These are phyloP conservation scores for Gallinago media DNA, from an alignment of 2,113 vertebrate species.

Conservation along the genomic window DNA sequence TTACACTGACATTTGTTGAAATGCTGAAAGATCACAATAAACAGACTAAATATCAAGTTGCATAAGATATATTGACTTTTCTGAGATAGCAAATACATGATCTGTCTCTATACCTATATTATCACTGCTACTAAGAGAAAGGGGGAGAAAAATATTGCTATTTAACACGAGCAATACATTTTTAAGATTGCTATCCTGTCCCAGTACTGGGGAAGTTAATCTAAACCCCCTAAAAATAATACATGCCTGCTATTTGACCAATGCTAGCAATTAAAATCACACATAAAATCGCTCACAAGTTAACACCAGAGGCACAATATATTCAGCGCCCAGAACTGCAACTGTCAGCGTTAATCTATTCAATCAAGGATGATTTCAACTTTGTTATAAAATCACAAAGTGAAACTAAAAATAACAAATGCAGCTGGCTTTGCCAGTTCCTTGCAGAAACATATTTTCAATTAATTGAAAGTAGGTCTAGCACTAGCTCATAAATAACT, in stretches of 20 bases:
- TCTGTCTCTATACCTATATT: background rate
- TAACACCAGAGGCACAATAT: background rate
- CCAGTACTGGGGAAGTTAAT: background rate
- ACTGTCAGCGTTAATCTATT: background rate
- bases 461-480: background rate
- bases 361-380: background rate
- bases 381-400: background rate
- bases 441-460: slow-evolving; percentile 9
- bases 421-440: background rate
- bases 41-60: slow-evolving; percentile 10
- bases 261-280: background rate
- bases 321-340: background rate
- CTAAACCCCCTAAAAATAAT: background rate
- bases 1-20: slow-evolving; percentile 9
- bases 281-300: background rate
- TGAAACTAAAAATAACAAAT: background rate
- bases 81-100: background rate
- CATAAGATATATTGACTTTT: background rate
- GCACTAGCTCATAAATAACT: background rate
- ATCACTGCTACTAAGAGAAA: background rate
- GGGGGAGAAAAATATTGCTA: background rate
- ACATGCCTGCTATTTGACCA: background rate
- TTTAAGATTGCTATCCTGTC: background rate
- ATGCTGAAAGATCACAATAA: slow-evolving; percentile 3
- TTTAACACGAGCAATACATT: background rate